Evolutionary conservation across 2,113 vertebrate species (phyloP), one percentile per base, ranked within the genome.

Genomic region (Ochotona princeps): DNA sequence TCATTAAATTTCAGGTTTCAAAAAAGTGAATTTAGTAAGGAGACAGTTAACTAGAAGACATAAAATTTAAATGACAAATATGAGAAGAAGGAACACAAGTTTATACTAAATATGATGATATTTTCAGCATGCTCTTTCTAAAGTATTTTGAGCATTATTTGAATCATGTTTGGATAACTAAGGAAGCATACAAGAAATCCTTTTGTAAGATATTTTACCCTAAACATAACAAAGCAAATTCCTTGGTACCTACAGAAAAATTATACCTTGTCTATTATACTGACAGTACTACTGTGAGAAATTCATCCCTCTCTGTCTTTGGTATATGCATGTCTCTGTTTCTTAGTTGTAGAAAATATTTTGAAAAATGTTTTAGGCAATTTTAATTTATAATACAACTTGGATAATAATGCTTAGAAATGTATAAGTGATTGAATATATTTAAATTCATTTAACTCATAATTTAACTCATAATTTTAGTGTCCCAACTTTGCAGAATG

Each of bases 381-480:
- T 83, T 91, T 91, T 80, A 18, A 79, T 44, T 88, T 26, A 23
- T 63, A 78, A 83, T 44, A 57, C 60, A 28, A 3, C 87, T 2
- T 67, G 35, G 14, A 67, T 66, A 87, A 75, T 69, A 13, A 74
- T 23, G 51, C 83, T 84, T 60, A 72, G 15, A 87, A 88, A 91
- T 61, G 1, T n/a, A 54, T 61, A 84, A 61, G 13, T 91, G 84
- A 79, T 49, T 79, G 9, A 82, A 28, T 65, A 84, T 54, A 2
- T 67, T 73, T 69, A 74, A 75, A 83, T 5, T 70, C 51, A 35
- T 44, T 85, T 75, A 87, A 82, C 12, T 95, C 5, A 75, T 88
- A 60, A 35, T 44, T 85, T 75, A 87, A 82, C 12, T 95, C 5
- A 75, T 88, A 60, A 57, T 57, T 92, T 47, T 75, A 65, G 17